Conservation (phyloP, 2,113 vertebrate genomes). For the Pipra filicauda region DNA sequence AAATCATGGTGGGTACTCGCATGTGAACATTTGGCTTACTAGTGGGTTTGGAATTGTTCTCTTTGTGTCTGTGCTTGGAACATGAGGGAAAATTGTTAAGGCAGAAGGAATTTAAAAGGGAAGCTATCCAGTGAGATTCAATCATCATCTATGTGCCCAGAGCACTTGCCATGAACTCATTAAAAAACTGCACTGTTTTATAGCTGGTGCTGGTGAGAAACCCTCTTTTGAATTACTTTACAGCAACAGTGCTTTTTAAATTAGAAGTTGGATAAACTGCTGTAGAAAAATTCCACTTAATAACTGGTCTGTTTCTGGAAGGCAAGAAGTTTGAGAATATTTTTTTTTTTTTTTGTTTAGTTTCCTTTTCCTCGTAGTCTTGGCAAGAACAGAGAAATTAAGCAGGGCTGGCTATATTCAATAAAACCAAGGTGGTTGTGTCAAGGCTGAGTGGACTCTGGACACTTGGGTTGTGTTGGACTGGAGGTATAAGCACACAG, state of each 20-base stretch:
- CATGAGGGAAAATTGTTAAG: neutral
- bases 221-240: neutral
- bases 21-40: neutral
- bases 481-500: neutral
- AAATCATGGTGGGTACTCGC: neutral
- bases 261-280: neutral
- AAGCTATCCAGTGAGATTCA: neutral
- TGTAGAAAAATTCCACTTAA: neutral
- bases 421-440: neutral
- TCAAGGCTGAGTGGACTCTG: neutral
- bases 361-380: neutral
- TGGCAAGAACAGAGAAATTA: neutral
- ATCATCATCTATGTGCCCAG: neutral
- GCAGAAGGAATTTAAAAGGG: neutral
- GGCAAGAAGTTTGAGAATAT: neutral
- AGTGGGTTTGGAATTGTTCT: neutral
- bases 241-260: neutral
- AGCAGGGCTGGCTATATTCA: neutral
- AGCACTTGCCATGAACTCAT: neutral
- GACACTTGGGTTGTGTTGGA: fast-evolving
- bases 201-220: neutral
- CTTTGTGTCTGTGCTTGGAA: neutral
- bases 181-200: neutral
- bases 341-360: neutral
- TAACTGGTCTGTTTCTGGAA: neutral